Base-by-base conservation (phyloP, 2,113 vertebrate species). In the Microtus montanus region DNA sequence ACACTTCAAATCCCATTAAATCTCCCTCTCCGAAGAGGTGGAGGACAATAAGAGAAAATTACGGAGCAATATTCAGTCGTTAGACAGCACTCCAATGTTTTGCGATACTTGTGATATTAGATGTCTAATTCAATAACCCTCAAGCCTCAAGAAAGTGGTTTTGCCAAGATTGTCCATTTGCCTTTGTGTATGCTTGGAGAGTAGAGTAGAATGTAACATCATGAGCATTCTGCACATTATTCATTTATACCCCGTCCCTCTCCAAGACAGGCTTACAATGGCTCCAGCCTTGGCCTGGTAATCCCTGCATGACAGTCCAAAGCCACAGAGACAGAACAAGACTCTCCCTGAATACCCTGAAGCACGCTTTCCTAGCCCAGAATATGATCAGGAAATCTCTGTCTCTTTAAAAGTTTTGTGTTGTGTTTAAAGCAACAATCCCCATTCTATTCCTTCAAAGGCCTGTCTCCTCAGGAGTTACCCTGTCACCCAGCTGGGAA, bases 211-310 rank as follows among this genome's bases (percentile, higher is more conserved):
- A 93, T 80, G 17, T 41, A 91, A 94, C 30, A 85, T 82, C 71
- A 49, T 86, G 70, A 28, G 20, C 33, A 68, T 74, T 95, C 33
- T 91, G 6, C 95, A 63, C 92, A 58, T 86, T 86, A 93, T 74
- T 92, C 93, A 90, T 85, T 96, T 94, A 89, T 84, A 94, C 61
- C 64, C 38, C 19, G 26, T 95, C 73, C 77, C 92, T 95, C 92
- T 74, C 75, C 77, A 95, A 93, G 94, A 95, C 63, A 92, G 38
- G 87, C 68, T 88, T 87, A 92, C 93, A 61, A 33, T 93, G 80
- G 35, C 77, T 93, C 96, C 52, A 63, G 85, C 52, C 75, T 87
- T 77, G 35, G 74, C 61, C 26, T 41, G 38, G 49, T 89, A 80
- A 74, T 93, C 68, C 70, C 84, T 44, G 33, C 33, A 30, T 77